Conservation (phyloP, 2,113 vertebrate species). For the Pluvialis apricaria region DNA sequence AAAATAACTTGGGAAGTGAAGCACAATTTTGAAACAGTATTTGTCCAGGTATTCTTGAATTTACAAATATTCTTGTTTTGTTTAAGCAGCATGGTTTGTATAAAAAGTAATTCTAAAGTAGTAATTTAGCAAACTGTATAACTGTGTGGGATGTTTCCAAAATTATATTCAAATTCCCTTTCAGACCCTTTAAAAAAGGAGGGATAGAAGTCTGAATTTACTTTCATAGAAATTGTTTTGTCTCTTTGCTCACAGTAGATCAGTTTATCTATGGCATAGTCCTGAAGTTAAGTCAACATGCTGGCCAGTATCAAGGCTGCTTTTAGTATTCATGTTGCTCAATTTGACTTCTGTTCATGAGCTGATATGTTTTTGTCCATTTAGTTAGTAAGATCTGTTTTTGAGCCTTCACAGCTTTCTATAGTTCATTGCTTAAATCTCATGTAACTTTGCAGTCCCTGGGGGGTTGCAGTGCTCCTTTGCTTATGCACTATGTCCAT, state of each 20-base stretch:
- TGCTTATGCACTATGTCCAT: not conserved
- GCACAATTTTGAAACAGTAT: not conserved
- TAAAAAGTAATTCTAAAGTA: not conserved
- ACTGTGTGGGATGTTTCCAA: not conserved
- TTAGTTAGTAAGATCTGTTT: not conserved
- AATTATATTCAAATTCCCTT: not conserved
- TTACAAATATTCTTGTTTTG: not conserved
- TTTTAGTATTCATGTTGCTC: not conserved
- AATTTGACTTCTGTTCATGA: not conserved
- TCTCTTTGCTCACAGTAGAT: not conserved
- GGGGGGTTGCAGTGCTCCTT: not conserved
- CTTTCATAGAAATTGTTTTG: not conserved
- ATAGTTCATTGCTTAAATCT: not conserved
- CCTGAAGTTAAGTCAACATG: not conserved
- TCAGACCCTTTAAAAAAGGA: not conserved
- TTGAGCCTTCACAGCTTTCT: not conserved
- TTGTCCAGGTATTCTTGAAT: not conserved
- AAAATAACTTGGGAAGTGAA: not conserved
- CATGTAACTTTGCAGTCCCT: not conserved
- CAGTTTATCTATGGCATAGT: not conserved
- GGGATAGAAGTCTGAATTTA: not conserved
- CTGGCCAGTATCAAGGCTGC: not conserved
- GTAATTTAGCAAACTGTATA: not conserved
- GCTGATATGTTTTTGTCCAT: not conserved
- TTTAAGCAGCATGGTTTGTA: not conserved